Base-by-base conservation (phyloP, 1,140 invertebrate genomes). In the Drosophila equinoxialis region DNA sequence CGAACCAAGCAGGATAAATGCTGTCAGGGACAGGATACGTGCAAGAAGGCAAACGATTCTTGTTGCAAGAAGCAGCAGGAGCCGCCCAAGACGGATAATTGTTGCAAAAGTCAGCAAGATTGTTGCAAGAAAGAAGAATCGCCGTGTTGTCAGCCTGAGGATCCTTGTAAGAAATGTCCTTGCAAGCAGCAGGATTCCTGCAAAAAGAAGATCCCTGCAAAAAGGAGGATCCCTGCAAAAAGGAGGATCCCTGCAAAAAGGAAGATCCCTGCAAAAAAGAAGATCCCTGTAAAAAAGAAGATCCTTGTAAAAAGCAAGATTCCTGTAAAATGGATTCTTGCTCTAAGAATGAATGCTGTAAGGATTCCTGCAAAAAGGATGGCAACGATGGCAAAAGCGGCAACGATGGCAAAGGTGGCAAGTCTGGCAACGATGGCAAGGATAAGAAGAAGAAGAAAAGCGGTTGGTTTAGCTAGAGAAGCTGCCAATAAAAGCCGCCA, bases 131-230 rank as follows among this genome's bases (percentile, higher is more conserved):
- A 37, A 11, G 30, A 30, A 6, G 30, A 30, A 6, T 1, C 5
- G 6, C 6, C 30, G 6, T 30, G 30, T 6, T 30, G 30, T 30
- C 30, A 30, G 30, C 5, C 35, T 37, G 35, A 37, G 8, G 58
- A 39, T 60, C 37, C 30, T 30, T 30, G 30, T 30, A 30, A 30
- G 30, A 30, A 30, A 30, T 5, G 0, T 30, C 30, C 23, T 7
- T 58, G 58, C 13, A 62, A 68, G 17, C 63, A 63, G 8, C 39
- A 69, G 8, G 63, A 75, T 59, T 7, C 58, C 1, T 63, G 57
- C 37, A 59, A 64, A 11, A 23, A 41, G 39, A 33, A 35, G 39
- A 57, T 33, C 6, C 23, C 2, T 57, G 59, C 17, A 26, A 45
- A 4, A 54, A 54, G 17, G 39, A 62, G 2, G 33, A 51, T 39